Conservation (phyloP, 2,113 vertebrate genomes). For the Seriola rivoliana region DNA sequence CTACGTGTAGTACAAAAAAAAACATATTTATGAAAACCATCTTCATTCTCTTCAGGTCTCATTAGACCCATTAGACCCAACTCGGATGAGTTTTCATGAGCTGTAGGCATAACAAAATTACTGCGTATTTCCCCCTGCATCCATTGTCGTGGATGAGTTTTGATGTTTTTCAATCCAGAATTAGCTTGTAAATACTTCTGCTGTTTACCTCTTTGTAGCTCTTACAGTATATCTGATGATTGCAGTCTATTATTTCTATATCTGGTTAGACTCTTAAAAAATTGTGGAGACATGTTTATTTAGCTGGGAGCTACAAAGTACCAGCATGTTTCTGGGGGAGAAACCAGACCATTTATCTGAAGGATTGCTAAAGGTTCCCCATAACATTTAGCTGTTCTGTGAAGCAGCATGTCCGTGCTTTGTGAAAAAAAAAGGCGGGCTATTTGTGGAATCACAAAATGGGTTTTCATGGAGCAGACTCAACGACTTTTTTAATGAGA, state of each 20-base stretch:
- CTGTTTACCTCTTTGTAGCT: not conserved
- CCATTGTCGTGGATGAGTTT: not conserved
- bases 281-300: slow-evolving; percentile 4
- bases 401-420: slow-evolving; percentile 35
- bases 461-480: slow-evolving; percentile 32
- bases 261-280: slow-evolving; percentile 5
- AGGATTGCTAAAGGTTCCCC: slow-evolving; percentile 33
- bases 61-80: slow-evolving; percentile 16
- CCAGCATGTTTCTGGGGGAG: slow-evolving; percentile 1
- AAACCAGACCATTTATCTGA: slow-evolving; percentile 36
- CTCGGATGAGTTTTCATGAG: slow-evolving; percentile 6
- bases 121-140: not conserved
- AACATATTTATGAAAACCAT: not conserved
- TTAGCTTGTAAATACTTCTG: not conserved
- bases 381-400: slow-evolving; percentile 30
- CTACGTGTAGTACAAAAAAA: not conserved
- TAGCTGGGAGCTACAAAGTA: slow-evolving; percentile 1
- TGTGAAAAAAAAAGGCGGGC: not conserved
- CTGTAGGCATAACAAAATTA: not conserved
- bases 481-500: slow-evolving; percentile 41
- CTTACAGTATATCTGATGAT: not conserved
- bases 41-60: not conserved
- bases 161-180: slow-evolving; percentile 3
- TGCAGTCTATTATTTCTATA: not conserved
- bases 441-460: slow-evolving; percentile 53